phyloP scores from a whole-genome alignment of 53 echinoderm and acorn worm species.

The Crossaster papposus region DNA sequence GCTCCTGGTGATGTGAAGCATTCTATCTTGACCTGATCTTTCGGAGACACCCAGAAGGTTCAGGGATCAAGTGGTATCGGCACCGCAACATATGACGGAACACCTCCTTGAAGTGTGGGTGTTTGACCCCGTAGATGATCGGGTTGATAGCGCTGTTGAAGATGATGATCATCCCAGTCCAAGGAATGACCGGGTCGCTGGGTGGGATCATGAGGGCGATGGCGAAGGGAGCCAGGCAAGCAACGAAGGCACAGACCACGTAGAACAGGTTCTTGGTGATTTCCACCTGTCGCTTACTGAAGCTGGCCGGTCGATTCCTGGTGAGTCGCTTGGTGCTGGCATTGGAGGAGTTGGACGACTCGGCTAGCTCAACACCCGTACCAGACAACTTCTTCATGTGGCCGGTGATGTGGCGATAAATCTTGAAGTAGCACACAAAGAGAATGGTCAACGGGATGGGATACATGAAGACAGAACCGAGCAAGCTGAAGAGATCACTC shows the following conservation, averaged over 20 bases:
- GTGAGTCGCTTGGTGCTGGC: neutral
- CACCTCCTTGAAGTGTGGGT: slow-evolving; percentile 55
- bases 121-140: slow-evolving; percentile 53
- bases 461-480: slow-evolving; percentile 51
- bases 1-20: no score
- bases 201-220: slow-evolving; percentile 53
- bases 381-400: slow-evolving; percentile 54
- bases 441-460: slow-evolving; percentile 57
- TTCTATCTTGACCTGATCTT: neutral
- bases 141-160: slow-evolving; percentile 53
- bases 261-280: slow-evolving; percentile 69
- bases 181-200: slow-evolving; percentile 57
- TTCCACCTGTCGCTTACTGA: slow-evolving; percentile 50
- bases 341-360: neutral
- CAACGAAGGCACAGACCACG: slow-evolving; percentile 59
- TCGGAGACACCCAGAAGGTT: slow-evolving; percentile 26
- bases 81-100: slow-evolving; percentile 52
- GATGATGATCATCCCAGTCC: slow-evolving; percentile 44
- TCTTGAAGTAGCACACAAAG: slow-evolving; percentile 61
- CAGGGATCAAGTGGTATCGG: slow-evolving; percentile 53
- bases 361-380: neutral
- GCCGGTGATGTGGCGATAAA: slow-evolving; percentile 64
- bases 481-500: slow-evolving; percentile 56
- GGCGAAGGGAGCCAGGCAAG: slow-evolving; percentile 62
- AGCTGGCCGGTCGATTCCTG: slow-evolving; percentile 6